A percentile compares a stretch with the other conserved stretches of the same genome.
These are phyloP conservation scores for Scylla paramamosain DNA, from an alignment of 1,140 invertebrate species.

Conservation along the genomic window DNA sequence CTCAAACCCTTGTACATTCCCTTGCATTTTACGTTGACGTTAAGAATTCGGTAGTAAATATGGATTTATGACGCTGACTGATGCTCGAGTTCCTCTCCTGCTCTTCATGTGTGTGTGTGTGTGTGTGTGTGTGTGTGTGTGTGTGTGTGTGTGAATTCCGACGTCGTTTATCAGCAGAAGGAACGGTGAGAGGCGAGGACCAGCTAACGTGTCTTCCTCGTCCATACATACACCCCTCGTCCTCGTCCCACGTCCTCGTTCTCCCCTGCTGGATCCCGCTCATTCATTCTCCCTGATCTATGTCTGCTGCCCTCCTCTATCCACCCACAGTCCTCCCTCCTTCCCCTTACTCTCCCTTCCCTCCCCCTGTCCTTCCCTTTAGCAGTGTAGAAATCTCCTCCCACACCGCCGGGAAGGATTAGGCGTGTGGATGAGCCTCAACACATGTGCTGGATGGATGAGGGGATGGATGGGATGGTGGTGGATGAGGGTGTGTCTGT, in stretches of 20 bases:
- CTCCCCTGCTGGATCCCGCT: background rate
- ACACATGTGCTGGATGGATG: background rate
- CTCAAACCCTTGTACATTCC: background rate
- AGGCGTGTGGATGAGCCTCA: background rate
- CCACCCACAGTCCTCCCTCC: no score
- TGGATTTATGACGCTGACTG: background rate
- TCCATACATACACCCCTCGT: background rate
- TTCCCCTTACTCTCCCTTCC: no score
- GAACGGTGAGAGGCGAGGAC: background rate
- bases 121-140: slow-evolving; percentile 9
- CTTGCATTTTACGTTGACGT: background rate
- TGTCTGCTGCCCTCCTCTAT: background rate
- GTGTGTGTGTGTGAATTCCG: background rate
- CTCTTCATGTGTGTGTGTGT: background rate
- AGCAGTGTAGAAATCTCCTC: background rate
- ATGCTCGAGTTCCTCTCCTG: background rate
- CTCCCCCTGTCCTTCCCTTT: background rate
- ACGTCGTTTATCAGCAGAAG: background rate
- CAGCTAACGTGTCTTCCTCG: background rate
- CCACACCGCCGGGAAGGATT: background rate
- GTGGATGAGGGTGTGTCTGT: background rate
- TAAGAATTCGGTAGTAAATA: background rate
- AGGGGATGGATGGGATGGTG: background rate
- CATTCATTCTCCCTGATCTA: slow-evolving; percentile 13
- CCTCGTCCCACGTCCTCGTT: no score